Conservation (phyloP, 2,888 invertebrate genomes). For the Polylopha cassiicola region DNA sequence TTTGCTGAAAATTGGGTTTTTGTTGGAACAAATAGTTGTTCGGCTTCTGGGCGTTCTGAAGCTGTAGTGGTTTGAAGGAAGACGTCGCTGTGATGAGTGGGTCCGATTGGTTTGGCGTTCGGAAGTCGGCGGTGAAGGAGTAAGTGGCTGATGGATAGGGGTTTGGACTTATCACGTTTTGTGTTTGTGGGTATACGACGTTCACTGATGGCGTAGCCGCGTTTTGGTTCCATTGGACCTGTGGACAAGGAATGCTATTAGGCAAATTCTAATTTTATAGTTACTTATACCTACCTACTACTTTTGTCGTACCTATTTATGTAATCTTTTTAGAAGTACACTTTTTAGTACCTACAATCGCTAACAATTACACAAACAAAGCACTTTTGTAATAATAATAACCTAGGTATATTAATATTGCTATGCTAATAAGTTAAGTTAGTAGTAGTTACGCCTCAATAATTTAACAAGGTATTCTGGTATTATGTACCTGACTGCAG, state of each 20-base stretch:
- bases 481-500: constrained; percentile 80
- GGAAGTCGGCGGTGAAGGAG: constrained; percentile 89
- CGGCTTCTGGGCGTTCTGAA: constrained; percentile 62
- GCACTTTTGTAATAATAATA: too few species aligned
- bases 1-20: constrained; percentile 57
- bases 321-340: too few species aligned
- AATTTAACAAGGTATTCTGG: neutral
- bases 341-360: too few species aligned
- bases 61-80: constrained; percentile 76
- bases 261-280: too few species aligned
- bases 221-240: constrained; percentile 88
- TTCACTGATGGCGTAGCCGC: constrained; percentile 78
- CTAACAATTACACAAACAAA: too few species aligned
- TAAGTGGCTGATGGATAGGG: constrained; percentile 85
- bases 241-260: constrained; percentile 24
- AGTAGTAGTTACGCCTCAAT: too few species aligned
- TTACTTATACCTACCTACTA: too few species aligned
- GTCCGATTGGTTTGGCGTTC: constrained; percentile 79
- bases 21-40: constrained; percentile 68
- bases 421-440: too few species aligned
- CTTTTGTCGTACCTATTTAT: too few species aligned
- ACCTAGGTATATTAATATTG: too few species aligned
- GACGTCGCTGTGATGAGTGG: constrained; percentile 73
- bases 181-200: constrained; percentile 80
- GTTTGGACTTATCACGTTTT: constrained; percentile 80